Evolutionary conservation across 2,797 vertebrate genomes (phyloP).

Genomic region (Philypnodon macrostomus): DNA sequence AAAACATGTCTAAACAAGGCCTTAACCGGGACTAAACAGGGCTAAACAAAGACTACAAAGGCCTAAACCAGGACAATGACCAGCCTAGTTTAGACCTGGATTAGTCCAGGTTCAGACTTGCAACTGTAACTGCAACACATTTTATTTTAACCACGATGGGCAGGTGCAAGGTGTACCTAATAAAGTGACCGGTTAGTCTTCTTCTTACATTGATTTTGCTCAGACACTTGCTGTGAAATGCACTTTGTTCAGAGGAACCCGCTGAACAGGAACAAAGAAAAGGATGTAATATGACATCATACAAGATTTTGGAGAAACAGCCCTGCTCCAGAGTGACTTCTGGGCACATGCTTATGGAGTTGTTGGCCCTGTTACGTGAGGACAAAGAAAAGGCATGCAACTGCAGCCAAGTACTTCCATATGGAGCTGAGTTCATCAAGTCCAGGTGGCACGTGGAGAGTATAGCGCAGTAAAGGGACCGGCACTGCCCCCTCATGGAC

Average conservation of each 20-base stretch:
- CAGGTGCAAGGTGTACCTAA: neutral
- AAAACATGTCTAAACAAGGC: too few species aligned
- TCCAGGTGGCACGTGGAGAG: slow-evolving; percentile 68
- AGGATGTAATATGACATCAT: slow-evolving; percentile 9
- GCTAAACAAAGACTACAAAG: too few species aligned
- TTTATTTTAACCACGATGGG: too few species aligned
- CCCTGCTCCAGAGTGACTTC: slow-evolving; percentile 42
- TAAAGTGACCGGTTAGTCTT: neutral
- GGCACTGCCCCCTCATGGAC: slow-evolving; percentile 61
- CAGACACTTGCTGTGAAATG: slow-evolving; percentile 3
- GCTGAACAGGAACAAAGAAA: slow-evolving; percentile 22
- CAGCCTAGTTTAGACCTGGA: too few species aligned
- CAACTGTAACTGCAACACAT: neutral
- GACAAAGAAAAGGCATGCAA: slow-evolving; percentile 76
- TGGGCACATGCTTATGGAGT: slow-evolving; percentile 43
- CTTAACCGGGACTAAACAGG: too few species aligned
- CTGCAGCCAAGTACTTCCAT: slow-evolving; percentile 74
- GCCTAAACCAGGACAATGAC: too few species aligned
- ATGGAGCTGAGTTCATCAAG: slow-evolving; percentile 74
- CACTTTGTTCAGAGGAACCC: neutral
- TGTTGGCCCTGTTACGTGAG: slow-evolving; percentile 71
- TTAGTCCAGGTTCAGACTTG: too few species aligned
- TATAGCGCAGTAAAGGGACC: slow-evolving; percentile 28
- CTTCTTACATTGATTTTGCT: neutral
- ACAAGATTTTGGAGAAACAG: slow-evolving; percentile 34